phyloP scores from a whole-genome alignment of 2,797 vertebrate genomes.

The Cetoscarus ocellatus region DNA sequence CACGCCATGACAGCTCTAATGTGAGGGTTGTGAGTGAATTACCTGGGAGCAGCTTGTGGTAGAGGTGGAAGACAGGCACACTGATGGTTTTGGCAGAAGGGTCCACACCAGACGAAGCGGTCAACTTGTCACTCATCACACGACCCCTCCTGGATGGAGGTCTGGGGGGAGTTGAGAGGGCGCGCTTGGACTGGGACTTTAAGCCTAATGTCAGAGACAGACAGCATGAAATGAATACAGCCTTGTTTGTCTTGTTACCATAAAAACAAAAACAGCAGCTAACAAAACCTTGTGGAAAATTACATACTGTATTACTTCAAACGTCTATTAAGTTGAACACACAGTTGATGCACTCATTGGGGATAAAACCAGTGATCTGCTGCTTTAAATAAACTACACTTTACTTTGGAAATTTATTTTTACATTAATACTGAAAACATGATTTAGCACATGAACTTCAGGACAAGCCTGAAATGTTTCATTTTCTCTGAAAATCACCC shows the following conservation, averaged over 20 bases:
- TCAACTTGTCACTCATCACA: conserved; percentile 93
- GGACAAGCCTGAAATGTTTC: too few relatives aligned
- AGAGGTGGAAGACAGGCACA: conserved; percentile 97
- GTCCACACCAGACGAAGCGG: conserved; percentile 89
- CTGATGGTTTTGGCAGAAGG: conserved; percentile 96
- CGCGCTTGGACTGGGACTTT: conserved; percentile 98
- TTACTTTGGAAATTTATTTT: too few relatives aligned
- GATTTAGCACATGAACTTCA: too few relatives aligned
- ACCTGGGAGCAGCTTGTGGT: conserved; percentile 98
- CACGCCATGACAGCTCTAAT: neutral
- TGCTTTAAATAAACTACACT: too few relatives aligned
- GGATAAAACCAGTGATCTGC: too few relatives aligned
- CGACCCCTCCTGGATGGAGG: conserved; percentile 96
- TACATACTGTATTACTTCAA: too few relatives aligned
- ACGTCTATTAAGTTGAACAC: too few relatives aligned
- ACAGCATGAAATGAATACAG: neutral
- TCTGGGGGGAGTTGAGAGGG: conserved; percentile 94
- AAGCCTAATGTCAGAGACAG: conserved; percentile 83
- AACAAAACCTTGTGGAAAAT: too few relatives aligned
- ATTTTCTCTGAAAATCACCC: too few relatives aligned
- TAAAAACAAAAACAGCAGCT: neutral
- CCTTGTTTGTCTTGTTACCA: neutral
- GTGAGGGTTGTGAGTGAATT: neutral
- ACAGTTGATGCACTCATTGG: too few relatives aligned
- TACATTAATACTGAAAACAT: too few relatives aligned